A percentile compares a stretch with the other conserved stretches of the same genome.
Conservation (phyloP, 2,888 invertebrate species). For the Drosophila putrida region DNA sequence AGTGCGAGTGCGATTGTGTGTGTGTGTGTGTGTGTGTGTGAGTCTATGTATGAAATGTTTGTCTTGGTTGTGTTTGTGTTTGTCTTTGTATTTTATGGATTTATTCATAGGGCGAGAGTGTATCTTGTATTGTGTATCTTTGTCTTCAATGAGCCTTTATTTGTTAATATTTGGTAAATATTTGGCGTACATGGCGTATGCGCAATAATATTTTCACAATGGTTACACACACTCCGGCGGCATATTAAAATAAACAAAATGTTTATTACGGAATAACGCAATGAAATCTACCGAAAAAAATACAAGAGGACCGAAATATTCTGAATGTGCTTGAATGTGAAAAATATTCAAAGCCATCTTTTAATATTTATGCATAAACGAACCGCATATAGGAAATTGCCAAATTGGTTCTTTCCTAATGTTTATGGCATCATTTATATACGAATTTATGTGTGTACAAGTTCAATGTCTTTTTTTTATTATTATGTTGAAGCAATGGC, state of each 20-base stretch:
- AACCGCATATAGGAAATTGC: conserved; percentile 58
- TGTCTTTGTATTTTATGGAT: conserved; percentile 76
- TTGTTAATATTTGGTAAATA: conserved; percentile 81
- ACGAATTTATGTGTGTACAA: conserved; percentile 22
- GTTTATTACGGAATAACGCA: conserved; percentile 52
- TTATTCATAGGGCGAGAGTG: conserved; percentile 63
- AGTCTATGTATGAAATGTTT: conserved; percentile 37
- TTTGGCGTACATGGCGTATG: conserved; percentile 77
- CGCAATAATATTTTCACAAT: conserved; percentile 75
- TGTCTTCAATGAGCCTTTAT: conserved; percentile 68
- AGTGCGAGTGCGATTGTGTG: neutral
- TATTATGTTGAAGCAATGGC: conserved; percentile 21
- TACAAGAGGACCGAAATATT: conserved; percentile 7
- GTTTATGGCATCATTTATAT: conserved; percentile 64
- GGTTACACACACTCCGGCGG: conserved; percentile 83
- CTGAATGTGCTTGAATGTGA: conserved; percentile 34
- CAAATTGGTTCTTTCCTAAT: conserved; percentile 73
- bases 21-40: neutral
- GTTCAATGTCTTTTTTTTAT: conserved; percentile 14
- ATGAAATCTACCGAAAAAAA: conserved; percentile 13
- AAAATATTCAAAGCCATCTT: conserved; percentile 64
- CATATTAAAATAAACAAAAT: conserved; percentile 73
- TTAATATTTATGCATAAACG: conserved; percentile 57
- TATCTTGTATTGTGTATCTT: conserved; percentile 49
- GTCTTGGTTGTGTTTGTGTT: conserved; percentile 63